Evolutionary conservation across 2,113 vertebrate species (phyloP).

Genomic region (Nibea coibor): DNA sequence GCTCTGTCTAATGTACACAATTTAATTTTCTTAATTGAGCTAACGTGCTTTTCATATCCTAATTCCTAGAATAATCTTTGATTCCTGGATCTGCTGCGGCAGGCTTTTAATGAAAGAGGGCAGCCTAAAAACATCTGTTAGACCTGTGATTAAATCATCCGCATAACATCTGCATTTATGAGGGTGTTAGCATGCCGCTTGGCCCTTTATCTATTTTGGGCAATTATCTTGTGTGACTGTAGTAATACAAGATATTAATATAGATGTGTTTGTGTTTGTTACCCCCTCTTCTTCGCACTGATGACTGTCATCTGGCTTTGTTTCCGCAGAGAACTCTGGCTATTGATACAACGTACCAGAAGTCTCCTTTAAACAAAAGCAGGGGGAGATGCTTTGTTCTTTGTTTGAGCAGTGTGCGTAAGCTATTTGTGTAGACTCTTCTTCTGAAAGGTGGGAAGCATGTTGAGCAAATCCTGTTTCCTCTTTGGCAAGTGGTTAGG

Average conservation of each 20-base stretch:
- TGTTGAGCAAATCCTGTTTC: slow-evolving; percentile 69
- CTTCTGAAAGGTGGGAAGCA: slow-evolving; percentile 69
- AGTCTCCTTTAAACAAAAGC: slow-evolving; percentile 67
- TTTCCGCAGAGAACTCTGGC: slow-evolving; percentile 54
- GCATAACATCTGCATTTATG: slow-evolving; percentile 89
- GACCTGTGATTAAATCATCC: slow-evolving; percentile 85
- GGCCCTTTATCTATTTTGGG: slow-evolving; percentile 80
- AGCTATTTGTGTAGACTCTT: slow-evolving; percentile 64
- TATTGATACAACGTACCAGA: slow-evolving; percentile 61
- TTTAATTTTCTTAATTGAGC: slow-evolving; percentile 99
- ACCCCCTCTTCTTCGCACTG: slow-evolving; percentile 38
- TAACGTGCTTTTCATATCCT: slow-evolving; percentile 96
- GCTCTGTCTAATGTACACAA: slow-evolving; percentile 92
- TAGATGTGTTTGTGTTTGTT: slow-evolving; percentile 69
- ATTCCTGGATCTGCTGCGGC: slow-evolving; percentile 87
- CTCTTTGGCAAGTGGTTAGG: slow-evolving; percentile 56
- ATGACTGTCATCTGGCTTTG: slow-evolving; percentile 66
- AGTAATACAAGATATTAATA: slow-evolving; percentile 75
- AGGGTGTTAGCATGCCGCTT: slow-evolving; percentile 81
- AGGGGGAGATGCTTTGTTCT: slow-evolving; percentile 58
- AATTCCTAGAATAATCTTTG: slow-evolving; percentile 94
- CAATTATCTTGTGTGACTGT: slow-evolving; percentile 77
- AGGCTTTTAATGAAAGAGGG: slow-evolving; percentile 91
- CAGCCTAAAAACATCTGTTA: slow-evolving; percentile 87
- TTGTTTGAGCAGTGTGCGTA: slow-evolving; percentile 57